Conservation (phyloP, 1,140 invertebrate species). For the Aphaenogaster floridana region DNA sequence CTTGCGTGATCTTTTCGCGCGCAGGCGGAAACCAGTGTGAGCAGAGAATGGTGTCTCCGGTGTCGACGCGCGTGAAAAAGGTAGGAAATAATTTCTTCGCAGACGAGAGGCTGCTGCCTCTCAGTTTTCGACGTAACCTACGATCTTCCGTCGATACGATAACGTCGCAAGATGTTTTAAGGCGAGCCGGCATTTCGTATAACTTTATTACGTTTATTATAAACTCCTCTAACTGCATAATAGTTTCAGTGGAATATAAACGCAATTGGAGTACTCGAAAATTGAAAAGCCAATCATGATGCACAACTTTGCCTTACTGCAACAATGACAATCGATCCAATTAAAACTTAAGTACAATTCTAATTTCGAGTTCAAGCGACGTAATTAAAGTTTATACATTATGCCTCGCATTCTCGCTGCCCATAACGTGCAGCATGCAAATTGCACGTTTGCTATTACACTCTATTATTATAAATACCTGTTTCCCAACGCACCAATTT, state of each 20-base stretch:
- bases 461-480: conserved; percentile 67
- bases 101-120: background rate
- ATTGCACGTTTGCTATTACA: conserved; percentile 59
- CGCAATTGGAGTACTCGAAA: conserved; percentile 44
- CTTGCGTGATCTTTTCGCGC: background rate
- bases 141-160: background rate
- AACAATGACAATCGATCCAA: conserved; percentile 64
- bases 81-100: conserved; percentile 26
- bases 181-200: background rate
- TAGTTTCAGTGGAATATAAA: conserved; percentile 40
- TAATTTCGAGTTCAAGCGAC: conserved; percentile 60
- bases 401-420: conserved; percentile 51
- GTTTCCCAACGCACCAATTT: conserved; percentile 69
- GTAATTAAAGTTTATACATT: conserved; percentile 64
- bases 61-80: background rate
- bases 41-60: background rate
- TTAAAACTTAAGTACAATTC: conserved; percentile 65
- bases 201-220: conserved; percentile 49
- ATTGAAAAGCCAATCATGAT: conserved; percentile 59
- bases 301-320: conserved; percentile 46
- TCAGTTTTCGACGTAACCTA: background rate
- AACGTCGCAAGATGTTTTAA: conserved; percentile 2
- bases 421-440: conserved; percentile 60
- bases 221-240: conserved; percentile 46
- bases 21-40: conserved; percentile 21